A percentile compares a stretch with the other conserved stretches of the same genome.
Evolutionary conservation across 1,140 invertebrate genomes (phyloP).

Genomic region (Reticulitermes speratus): DNA sequence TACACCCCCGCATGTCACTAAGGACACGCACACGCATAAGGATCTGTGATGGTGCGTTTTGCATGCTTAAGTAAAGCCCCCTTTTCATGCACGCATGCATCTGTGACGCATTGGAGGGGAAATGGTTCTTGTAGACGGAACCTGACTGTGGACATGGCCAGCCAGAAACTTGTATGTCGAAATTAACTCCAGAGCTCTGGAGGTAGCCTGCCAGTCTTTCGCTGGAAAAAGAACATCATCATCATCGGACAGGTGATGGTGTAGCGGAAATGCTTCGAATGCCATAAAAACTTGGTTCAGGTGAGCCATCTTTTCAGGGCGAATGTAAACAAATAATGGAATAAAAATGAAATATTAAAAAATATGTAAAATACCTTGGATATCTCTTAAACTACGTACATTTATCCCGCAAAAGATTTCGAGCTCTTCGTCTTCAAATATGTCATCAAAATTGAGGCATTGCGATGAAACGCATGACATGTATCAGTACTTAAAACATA

Average conservation of each 20-base stretch:
- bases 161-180: background rate
- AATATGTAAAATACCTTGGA: too few relatives aligned
- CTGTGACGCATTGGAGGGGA: background rate
- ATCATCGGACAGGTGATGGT: background rate
- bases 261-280: background rate
- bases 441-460: too few relatives aligned
- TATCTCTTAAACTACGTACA: too few relatives aligned
- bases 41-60: slow-evolving; percentile 11
- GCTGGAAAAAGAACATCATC: too few relatives aligned
- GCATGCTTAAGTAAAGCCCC: slow-evolving; percentile 12
- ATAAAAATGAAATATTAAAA: too few relatives aligned
- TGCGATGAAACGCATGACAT: too few relatives aligned
- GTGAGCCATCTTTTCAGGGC: background rate
- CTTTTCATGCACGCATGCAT: background rate
- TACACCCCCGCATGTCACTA: background rate
- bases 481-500: too few relatives aligned
- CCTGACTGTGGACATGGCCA: background rate
- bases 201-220: background rate
- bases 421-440: too few relatives aligned
- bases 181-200: background rate
- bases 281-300: background rate
- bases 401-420: too few relatives aligned
- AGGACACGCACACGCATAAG: background rate
- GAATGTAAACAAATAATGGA: too few relatives aligned
- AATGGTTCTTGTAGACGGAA: background rate